These are phyloP conservation scores for Agrochola macilenta DNA, from an alignment of 2,888 invertebrate genomes.

Conservation along the genomic window DNA sequence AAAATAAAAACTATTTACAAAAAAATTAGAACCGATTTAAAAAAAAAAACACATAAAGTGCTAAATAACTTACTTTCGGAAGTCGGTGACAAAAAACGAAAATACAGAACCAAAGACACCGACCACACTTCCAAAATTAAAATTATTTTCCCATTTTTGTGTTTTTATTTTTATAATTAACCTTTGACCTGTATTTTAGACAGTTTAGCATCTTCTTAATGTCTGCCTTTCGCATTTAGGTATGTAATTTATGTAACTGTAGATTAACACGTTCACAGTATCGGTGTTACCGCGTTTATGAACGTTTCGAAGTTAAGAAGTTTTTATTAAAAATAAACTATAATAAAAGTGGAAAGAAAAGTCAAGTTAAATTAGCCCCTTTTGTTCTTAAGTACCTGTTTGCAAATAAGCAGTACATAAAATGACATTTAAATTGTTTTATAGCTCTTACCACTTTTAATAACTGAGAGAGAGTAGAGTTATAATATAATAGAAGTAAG, in stretches of 20 bases:
- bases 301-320: background rate
- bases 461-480: background rate
- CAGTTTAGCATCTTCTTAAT: constrained; percentile 5
- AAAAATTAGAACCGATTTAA: too few relatives aligned
- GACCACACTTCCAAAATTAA: too few relatives aligned
- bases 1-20: too few relatives aligned
- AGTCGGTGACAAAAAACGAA: too few relatives aligned
- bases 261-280: background rate
- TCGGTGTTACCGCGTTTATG: background rate
- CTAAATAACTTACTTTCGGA: too few relatives aligned
- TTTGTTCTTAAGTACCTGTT: constrained; percentile 9
- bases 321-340: constrained; percentile 12
- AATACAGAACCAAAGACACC: too few relatives aligned
- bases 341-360: constrained; percentile 21
- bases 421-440: background rate
- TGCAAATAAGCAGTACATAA: background rate
- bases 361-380: constrained; percentile 8
- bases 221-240: background rate
- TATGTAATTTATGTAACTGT: background rate
- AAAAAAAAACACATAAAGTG: too few relatives aligned
- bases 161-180: too few relatives aligned
- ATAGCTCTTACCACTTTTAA: background rate
- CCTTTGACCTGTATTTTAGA: background rate
- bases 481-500: background rate
- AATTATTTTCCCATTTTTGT: too few relatives aligned